Conservation (phyloP, 2,888 invertebrate species). For the Phengaris arion region DNA sequence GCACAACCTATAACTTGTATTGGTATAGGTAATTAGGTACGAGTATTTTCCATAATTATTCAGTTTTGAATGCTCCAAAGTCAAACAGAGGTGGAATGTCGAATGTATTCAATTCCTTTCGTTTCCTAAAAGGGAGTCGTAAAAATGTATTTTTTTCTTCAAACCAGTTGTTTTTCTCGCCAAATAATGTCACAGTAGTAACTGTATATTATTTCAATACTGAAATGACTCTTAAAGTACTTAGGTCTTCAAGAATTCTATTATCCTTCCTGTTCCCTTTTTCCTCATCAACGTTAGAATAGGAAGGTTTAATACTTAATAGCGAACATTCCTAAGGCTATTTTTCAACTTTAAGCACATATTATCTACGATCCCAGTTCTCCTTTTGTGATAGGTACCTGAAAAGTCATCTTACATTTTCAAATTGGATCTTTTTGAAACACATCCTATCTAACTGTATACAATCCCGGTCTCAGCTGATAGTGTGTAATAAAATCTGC, state of each 20-base stretch:
- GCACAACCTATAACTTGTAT: not conserved
- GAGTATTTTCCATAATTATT: not conserved
- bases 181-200: not conserved
- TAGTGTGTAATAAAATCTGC: not conserved
- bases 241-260: not conserved
- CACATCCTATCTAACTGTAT: too few species aligned
- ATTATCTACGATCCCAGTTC: too few species aligned
- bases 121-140: not conserved
- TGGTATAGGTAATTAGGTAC: not conserved
- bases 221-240: too few species aligned
- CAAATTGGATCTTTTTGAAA: too few species aligned
- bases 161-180: not conserved
- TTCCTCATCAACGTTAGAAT: not conserved
- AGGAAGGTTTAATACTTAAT: not conserved
- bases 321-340: not conserved
- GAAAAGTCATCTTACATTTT: too few species aligned
- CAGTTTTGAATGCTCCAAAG: conserved; percentile 5
- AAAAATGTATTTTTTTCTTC: not conserved
- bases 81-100: conserved; percentile 17
- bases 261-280: not conserved
- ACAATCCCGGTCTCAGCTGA: not conserved
- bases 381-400: too few species aligned
- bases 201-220: not conserved
- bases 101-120: conserved; percentile 6
- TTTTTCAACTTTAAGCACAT: not conserved